Base-by-base conservation (phyloP, 2,797 vertebrate genomes). In the Poeciliopsis turneri region DNA sequence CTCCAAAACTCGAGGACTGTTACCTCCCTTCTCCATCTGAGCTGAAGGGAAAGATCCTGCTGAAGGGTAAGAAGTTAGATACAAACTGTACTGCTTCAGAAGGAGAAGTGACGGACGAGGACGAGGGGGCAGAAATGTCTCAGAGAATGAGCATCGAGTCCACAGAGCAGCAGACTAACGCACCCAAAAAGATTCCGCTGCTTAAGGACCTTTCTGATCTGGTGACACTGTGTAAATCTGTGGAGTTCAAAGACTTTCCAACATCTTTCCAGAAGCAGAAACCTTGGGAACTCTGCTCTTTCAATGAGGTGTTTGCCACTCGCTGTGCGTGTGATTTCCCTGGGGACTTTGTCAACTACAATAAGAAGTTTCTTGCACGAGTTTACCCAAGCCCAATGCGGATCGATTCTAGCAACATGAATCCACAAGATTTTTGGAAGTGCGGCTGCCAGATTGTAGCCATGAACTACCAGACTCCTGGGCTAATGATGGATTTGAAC, bases 401-500 rank as follows among this genome's bases (percentile, higher is more conserved):
- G 84, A 99, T 99, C 20, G 98, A 99, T 92, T 99, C 98, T 0
- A 99, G 98, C 91, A 99, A 99, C 92, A 99, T 99, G 98, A 99
- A 99, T 88, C 98, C 98, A 61, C 98, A 99, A 91, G 98, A 99
- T 86, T 99, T 98, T 86, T 99, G 98, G 98, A 99, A 99, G 83
- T 99, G 98, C 30, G 98, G 98, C 64, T 99, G 98, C 92, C 98
- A 99, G 85, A 98, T 99, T 46, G 98, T 99, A 78, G 97, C 98
- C 43, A 99, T 99, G 98, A 99, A 99, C 95, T 99, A 98, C 88
- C 98, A 99, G 83, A 99, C 98, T 0, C 98, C 98, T 0, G 98
- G 98, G 25, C 93, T 99, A 87, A 99, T 99, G 98, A 99, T 99
- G 98, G 98, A 99, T 91, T 93, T 99, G 79, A 99, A 99, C 87